A percentile compares a stretch with the other conserved stretches of the same genome.
Conservation (phyloP, 2,888 invertebrate species). For the Dysmachus trigonus region DNA sequence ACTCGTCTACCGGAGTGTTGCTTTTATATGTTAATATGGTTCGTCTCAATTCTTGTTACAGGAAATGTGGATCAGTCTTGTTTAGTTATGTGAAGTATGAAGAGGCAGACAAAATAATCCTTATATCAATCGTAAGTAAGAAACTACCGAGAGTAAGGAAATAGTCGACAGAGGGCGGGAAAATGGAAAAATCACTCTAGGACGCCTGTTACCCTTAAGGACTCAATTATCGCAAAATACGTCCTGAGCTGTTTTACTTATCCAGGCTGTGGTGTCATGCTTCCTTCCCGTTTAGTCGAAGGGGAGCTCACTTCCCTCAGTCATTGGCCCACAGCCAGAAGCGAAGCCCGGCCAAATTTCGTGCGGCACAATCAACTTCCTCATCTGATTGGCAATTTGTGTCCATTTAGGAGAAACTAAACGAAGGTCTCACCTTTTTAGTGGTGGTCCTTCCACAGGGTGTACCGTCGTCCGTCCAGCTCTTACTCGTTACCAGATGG, state of each 20-base stretch:
- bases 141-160: too few relatives aligned
- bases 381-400: constrained; percentile 31
- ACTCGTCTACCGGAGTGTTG: too few relatives aligned
- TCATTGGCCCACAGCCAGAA: neutral
- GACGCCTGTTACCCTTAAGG: neutral
- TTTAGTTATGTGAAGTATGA: neutral
- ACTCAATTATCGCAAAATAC: neutral
- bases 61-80: neutral
- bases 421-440: constrained; percentile 10
- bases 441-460: neutral
- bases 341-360: neutral
- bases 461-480: neutral
- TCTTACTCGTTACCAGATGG: neutral
- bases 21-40: neutral
- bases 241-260: neutral
- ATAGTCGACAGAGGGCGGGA: neutral
- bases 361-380: neutral
- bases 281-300: neutral
- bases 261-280: neutral
- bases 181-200: neutral
- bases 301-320: neutral
- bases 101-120: neutral
- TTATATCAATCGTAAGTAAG: neutral
- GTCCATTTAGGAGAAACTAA: constrained; percentile 15
- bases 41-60: neutral